Base-by-base conservation (phyloP, 2,888 invertebrate species). In the Eupithecia dodoneata region DNA sequence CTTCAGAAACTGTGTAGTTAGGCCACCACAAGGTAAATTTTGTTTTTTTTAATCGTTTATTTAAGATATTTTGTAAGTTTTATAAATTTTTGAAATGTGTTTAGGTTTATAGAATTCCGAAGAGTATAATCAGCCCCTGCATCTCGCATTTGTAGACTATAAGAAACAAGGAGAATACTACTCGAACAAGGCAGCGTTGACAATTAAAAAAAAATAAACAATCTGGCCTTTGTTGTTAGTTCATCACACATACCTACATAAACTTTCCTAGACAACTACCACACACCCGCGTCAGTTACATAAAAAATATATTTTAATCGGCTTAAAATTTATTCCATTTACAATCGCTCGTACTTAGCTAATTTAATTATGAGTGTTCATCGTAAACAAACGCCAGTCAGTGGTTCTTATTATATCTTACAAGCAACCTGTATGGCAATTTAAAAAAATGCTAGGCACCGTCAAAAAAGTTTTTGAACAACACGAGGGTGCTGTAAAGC, bases 1-100 rank as follows among this genome's bases (percentile, higher is more conserved):
- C 84, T 90, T 90, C 93, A 96, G 97, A 82, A 97, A 97, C 91
- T 97, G 97, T 88, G 97, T 97, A 82, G 97, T 97, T 81, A 95
- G 97, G 73, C 97, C 97, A 70, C 96, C 97, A 85, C 96, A 96
- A 86, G 96, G 96, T 96, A 87, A 84, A 74, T 55, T 52, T 52
- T 13, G 4, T 13, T 13, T 47, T 13, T 49, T 47, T 13, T 49
- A 49, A 47, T 12, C 4, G 1, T 47, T 0, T 12, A 47, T 12
- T 9, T 45, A 1, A 9, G 9, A 1, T 9, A 45, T 9, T 9
- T 9, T 45, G 2, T 9, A 45, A 9, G 4, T 47, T 47, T 6
- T 47, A 12, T 12, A 47, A 49, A 52, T 52, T 52, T 15, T 52
- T 52, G 5, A 15, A 15, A 15, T 49, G 15, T 5, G 15, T 52